These are phyloP conservation scores for Limnephilus marmoratus DNA, from an alignment of 2,888 invertebrate genomes.

Conservation along the genomic window DNA sequence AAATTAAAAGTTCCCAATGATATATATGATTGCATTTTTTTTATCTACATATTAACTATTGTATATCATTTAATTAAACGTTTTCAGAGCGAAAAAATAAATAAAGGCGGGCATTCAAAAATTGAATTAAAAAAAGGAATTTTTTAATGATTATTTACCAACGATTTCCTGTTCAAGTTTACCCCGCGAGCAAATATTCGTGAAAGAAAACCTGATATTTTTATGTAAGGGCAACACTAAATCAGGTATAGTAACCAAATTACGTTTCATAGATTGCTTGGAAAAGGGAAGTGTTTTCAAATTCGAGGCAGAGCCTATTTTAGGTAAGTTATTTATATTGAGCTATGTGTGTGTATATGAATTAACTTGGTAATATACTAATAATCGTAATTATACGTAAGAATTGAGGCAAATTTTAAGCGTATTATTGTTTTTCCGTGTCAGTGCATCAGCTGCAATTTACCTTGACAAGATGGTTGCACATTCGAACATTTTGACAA, in stretches of 20 bases:
- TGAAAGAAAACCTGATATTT: neutral
- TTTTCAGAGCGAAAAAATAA: too few species aligned
- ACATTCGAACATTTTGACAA: conserved; percentile 58
- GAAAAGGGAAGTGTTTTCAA: conserved; percentile 63
- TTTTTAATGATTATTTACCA: too few species aligned
- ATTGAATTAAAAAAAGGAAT: too few species aligned
- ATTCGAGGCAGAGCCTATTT: conserved; percentile 55
- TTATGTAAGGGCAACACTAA: conserved; percentile 50
- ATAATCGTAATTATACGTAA: conserved; percentile 10
- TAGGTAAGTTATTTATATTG: conserved; percentile 55
- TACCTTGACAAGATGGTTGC: conserved; percentile 63
- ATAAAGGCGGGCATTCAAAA: too few species aligned
- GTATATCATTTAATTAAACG: too few species aligned
- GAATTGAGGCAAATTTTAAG: conserved; percentile 35
- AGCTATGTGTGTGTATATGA: conserved; percentile 2
- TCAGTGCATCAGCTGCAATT: conserved; percentile 62
- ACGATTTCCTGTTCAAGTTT: neutral
- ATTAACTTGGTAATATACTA: neutral
- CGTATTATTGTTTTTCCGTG: conserved; percentile 49
- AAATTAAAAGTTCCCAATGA: too few species aligned
- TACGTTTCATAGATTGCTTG: conserved; percentile 60
- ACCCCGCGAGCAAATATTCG: conserved; percentile 8
- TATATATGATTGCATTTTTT: too few species aligned
- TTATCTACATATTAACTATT: too few species aligned
- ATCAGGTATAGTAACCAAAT: conserved; percentile 55